Conservation (phyloP, 2,113 vertebrate genomes). For the Oncorhynchus masou region DNA sequence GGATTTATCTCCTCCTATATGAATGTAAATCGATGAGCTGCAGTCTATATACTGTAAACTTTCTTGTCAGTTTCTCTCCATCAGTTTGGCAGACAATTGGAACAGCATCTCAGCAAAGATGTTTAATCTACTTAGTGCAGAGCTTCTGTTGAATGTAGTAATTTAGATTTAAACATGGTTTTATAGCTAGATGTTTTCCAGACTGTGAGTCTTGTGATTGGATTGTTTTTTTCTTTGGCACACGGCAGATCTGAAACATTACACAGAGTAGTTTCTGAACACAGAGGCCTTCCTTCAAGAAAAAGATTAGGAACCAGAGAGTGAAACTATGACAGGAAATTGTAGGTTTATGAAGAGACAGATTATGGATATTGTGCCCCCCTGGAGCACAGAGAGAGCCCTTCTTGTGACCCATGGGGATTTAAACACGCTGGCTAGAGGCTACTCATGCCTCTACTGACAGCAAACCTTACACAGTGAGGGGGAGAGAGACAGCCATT, state of each 20-base stretch:
- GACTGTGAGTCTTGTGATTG: background rate
- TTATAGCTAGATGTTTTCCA: background rate
- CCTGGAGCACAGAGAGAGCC: slow-evolving; percentile 9
- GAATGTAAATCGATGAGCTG: background rate
- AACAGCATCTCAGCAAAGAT: background rate
- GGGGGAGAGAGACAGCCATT: background rate
- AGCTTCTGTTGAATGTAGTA: background rate
- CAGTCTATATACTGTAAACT: background rate
- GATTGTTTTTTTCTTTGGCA: background rate
- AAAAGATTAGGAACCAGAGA: slow-evolving; percentile 1
- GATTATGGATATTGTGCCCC: slow-evolving; percentile 9
- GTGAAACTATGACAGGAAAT: slow-evolving; percentile 4
- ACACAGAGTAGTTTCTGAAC: background rate
- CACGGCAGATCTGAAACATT: background rate
- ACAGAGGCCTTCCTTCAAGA: background rate
- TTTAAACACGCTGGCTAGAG: background rate
- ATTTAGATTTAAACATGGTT: background rate
- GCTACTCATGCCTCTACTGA: background rate
- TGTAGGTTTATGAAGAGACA: background rate
- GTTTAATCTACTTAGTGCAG: background rate
- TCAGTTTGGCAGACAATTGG: background rate
- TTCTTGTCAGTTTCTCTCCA: background rate
- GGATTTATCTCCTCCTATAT: background rate
- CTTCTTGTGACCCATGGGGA: background rate
- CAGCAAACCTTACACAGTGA: background rate